A percentile compares a stretch with the other conserved stretches of the same genome.
Conservation (phyloP, 2,113 vertebrate species). For the Psettodes erumei region DNA sequence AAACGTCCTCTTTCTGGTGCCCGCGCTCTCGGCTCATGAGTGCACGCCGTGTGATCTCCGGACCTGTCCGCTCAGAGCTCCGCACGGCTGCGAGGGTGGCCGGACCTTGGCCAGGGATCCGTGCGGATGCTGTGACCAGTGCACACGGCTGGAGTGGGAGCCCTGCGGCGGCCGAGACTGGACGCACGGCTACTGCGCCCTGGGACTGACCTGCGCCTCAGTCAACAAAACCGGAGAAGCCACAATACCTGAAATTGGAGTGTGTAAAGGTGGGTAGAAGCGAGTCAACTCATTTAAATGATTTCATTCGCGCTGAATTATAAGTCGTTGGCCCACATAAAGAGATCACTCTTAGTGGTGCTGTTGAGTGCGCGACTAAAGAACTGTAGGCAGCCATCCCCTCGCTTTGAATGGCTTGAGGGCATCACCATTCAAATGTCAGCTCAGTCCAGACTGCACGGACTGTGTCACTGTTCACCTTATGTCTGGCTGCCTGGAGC, state of each 20-base stretch:
- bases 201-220: constrained; percentile 82
- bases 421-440: constrained; percentile 45
- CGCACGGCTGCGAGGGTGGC: constrained; percentile 75
- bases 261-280: constrained; percentile 81
- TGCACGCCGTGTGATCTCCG: constrained; percentile 82
- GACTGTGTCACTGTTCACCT: constrained; percentile 53
- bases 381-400: not conserved
- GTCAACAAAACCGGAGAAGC: constrained; percentile 74
- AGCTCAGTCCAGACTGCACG: constrained; percentile 43
- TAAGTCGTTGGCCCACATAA: too few species aligned
- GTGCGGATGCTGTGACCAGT: constrained; percentile 85
- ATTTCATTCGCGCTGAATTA: too few species aligned
- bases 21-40: constrained; percentile 67
- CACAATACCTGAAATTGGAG: constrained; percentile 75
- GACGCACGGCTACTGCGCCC: constrained; percentile 81
- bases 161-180: constrained; percentile 83
- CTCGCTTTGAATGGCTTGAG: constrained; percentile 11
- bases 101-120: constrained; percentile 78
- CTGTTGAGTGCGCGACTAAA: not conserved
- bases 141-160: constrained; percentile 82
- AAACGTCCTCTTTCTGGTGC: constrained; percentile 69
- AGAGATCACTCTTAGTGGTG: not conserved
- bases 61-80: constrained; percentile 68
- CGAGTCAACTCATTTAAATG: not conserved
- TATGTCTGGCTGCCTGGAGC: constrained; percentile 48